phyloP scores from a whole-genome alignment of 2,888 invertebrate genomes.

The Folsomia candida region DNA sequence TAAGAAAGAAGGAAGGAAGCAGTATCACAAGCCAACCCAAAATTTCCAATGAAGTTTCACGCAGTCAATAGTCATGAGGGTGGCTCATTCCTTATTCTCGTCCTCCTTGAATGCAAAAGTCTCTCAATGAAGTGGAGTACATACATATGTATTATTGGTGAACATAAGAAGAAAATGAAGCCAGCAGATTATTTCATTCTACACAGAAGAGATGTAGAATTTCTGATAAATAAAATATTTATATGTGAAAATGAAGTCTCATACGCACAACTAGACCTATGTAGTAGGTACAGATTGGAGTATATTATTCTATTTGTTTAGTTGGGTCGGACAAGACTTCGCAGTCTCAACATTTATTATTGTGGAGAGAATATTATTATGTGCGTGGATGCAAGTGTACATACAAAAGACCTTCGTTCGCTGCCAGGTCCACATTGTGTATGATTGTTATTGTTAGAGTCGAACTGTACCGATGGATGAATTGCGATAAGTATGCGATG shows the following conservation, averaged over 20 bases:
- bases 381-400: neutral
- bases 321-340: neutral
- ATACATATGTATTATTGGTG: too few relatives aligned
- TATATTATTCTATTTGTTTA: constrained; percentile 5
- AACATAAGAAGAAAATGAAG: neutral
- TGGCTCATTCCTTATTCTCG: neutral
- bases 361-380: neutral
- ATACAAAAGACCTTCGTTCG: neutral
- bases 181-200: neutral
- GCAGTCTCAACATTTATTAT: neutral
- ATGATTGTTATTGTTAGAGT: constrained; percentile 4
- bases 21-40: too few relatives aligned
- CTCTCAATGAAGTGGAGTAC: neutral
- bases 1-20: neutral
- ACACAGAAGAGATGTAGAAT: neutral
- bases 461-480: neutral
- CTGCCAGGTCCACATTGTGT: neutral
- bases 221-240: neutral
- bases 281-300: too few relatives aligned
- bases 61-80: neutral
- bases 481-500: neutral
- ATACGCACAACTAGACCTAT: too few relatives aligned
- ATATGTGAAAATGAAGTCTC: neutral
- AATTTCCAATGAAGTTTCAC: neutral
- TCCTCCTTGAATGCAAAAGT: neutral